A percentile compares a stretch with the other conserved stretches of the same genome.
Conservation (phyloP, 2,888 invertebrate genomes). For the Barypeithes pellucidus region DNA sequence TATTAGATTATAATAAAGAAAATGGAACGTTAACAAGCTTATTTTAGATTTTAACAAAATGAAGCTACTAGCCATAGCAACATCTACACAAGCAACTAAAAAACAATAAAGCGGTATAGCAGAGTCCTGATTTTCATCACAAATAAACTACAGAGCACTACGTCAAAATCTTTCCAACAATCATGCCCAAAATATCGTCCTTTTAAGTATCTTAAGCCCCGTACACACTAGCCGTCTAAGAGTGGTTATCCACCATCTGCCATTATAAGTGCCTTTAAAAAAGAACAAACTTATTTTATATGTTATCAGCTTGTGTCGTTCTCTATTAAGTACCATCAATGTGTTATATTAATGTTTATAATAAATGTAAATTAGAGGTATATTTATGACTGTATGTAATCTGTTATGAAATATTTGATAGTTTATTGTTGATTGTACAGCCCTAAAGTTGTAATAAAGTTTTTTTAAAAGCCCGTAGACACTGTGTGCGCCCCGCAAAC, state of each 20-base stretch:
- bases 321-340: conserved; percentile 39
- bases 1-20: too few species aligned
- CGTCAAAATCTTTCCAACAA: neutral
- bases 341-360: conserved; percentile 45
- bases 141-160: neutral
- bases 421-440: conserved; percentile 56
- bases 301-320: conserved; percentile 58
- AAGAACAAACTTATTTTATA: conserved; percentile 57
- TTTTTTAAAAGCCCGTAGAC: conserved; percentile 56
- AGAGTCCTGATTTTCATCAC: conserved; percentile 8
- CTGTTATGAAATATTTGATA: conserved; percentile 50
- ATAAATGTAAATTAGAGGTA: conserved; percentile 41
- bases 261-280: conserved; percentile 57
- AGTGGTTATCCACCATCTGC: conserved; percentile 56
- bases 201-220: conserved; percentile 24
- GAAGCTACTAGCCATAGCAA: neutral
- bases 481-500: conserved; percentile 64
- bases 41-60: neutral
- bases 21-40: conserved; percentile 16
- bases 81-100: neutral
- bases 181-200: neutral
- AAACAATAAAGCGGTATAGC: conserved; percentile 27
- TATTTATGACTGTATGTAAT: conserved; percentile 46
- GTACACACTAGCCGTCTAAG: conserved; percentile 31
- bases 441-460: conserved; percentile 58